Evolutionary conservation across 2,113 vertebrate genomes (phyloP).

Genomic region (Lathamus discolor): DNA sequence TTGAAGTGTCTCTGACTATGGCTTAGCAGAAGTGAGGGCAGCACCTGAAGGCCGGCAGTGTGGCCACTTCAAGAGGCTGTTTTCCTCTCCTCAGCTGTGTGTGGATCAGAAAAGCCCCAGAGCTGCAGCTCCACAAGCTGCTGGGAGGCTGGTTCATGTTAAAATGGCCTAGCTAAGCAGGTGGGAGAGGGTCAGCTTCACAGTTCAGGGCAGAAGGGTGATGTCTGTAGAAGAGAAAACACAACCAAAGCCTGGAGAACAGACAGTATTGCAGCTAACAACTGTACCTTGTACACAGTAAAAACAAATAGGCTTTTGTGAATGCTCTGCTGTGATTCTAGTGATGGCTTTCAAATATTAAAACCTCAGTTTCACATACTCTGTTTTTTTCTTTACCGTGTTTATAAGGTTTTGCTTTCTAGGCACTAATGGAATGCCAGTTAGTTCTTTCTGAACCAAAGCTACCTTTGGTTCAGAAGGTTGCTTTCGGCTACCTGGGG

Average conservation of each 20-base stretch:
- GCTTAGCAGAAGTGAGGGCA: accelerated
- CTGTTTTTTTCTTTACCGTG: background rate
- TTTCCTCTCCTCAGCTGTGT: background rate
- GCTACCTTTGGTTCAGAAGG: too few species aligned
- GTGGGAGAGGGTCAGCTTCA: accelerated
- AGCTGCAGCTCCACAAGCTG: background rate
- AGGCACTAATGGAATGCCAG: background rate
- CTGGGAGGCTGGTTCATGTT: accelerated
- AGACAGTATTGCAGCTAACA: background rate
- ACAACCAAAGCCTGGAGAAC: accelerated
- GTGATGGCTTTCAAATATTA: background rate
- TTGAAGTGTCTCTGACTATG: accelerated
- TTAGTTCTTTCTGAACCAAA: background rate
- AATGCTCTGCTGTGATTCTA: background rate
- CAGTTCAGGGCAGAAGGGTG: accelerated
- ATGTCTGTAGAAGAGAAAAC: background rate
- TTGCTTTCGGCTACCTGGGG: background rate
- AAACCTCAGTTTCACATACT: background rate
- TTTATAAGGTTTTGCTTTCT: constrained; percentile 23
- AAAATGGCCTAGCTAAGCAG: accelerated
- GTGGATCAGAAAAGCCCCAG: accelerated
- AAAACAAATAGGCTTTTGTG: background rate
- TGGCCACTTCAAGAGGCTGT: accelerated
- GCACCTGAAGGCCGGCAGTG: accelerated
- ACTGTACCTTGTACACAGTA: accelerated